phyloP scores from a whole-genome alignment of 2,888 invertebrate genomes.

The Neelides folsomi region DNA sequence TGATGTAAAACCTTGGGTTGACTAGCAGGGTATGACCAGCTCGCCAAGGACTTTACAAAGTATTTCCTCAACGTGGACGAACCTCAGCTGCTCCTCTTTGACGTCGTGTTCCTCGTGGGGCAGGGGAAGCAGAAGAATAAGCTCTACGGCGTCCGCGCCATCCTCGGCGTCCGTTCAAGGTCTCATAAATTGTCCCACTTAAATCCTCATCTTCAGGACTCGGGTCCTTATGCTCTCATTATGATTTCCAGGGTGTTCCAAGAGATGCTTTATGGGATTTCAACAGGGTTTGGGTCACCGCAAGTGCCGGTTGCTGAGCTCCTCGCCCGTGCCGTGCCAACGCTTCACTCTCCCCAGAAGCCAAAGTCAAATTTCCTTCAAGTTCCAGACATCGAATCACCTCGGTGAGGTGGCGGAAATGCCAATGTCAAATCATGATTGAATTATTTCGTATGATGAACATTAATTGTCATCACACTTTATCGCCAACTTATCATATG shows the following conservation, averaged over 20 bases:
- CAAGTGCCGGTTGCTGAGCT: slow-evolving; percentile 84
- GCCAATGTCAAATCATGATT: too few relatives aligned
- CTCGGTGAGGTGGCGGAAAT: slow-evolving; percentile 47
- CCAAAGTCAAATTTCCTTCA: slow-evolving; percentile 83
- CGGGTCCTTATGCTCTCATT: background rate
- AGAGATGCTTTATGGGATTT: slow-evolving; percentile 89
- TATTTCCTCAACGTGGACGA: slow-evolving; percentile 74
- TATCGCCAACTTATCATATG: too few relatives aligned
- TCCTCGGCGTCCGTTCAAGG: slow-evolving; percentile 80
- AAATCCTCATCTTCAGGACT: background rate
- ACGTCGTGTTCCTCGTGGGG: slow-evolving; percentile 79
- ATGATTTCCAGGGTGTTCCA: slow-evolving; percentile 56
- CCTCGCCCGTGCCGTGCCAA: slow-evolving; percentile 70
- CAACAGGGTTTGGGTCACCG: slow-evolving; percentile 82
- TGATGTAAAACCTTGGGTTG: slow-evolving; percentile 25
- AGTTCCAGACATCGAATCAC: slow-evolving; percentile 74
- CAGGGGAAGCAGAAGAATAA: slow-evolving; percentile 82
- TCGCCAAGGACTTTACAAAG: slow-evolving; percentile 80
- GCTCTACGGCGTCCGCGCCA: slow-evolving; percentile 80
- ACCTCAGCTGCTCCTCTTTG: slow-evolving; percentile 64
- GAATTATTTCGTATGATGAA: too few relatives aligned
- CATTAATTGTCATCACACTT: too few relatives aligned
- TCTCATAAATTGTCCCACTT: slow-evolving; percentile 35
- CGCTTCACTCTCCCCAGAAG: slow-evolving; percentile 69
- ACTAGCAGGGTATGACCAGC: slow-evolving; percentile 64